phyloP scores from a whole-genome alignment of 2,797 vertebrate species.

The Allobates femoralis region DNA sequence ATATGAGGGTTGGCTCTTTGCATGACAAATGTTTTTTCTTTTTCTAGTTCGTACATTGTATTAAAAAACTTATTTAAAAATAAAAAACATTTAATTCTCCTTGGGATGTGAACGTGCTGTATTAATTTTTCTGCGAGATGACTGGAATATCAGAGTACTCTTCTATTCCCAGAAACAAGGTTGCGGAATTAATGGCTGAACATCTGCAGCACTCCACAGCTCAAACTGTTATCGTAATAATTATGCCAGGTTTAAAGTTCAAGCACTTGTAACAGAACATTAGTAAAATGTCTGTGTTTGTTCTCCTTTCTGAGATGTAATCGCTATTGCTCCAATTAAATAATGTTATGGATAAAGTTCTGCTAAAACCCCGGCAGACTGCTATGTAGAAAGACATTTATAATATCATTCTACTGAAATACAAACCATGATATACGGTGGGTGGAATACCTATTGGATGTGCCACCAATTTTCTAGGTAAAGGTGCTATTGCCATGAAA shows the following conservation, averaged over 20 bases:
- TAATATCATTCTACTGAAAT: neutral
- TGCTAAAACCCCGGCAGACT: neutral
- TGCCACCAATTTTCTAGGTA: neutral
- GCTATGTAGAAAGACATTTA: neutral
- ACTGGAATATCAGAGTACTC: slow-evolving; percentile 38
- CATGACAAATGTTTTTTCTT: neutral
- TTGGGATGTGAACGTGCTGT: neutral
- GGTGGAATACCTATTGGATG: no score
- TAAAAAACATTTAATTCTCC: neutral
- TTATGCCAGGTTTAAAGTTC: slow-evolving; percentile 56
- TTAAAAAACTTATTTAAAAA: neutral
- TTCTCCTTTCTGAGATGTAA: slow-evolving; percentile 24
- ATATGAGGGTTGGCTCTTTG: no score
- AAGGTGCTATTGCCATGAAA: no score
- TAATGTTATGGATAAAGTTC: slow-evolving; percentile 30
- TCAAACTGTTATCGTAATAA: slow-evolving; percentile 35
- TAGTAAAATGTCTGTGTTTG: slow-evolving; percentile 14
- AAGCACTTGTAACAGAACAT: slow-evolving; percentile 36
- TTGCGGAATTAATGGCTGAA: slow-evolving; percentile 45
- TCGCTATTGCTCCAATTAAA: slow-evolving; percentile 31
- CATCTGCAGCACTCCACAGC: slow-evolving; percentile 50
- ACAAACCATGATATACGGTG: neutral
- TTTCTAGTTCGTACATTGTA: neutral
- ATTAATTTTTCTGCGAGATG: slow-evolving; percentile 3
- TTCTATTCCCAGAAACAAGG: slow-evolving; percentile 47